Conservation (phyloP, 1,140 invertebrate species). For the Drosophila sp. region DNA sequence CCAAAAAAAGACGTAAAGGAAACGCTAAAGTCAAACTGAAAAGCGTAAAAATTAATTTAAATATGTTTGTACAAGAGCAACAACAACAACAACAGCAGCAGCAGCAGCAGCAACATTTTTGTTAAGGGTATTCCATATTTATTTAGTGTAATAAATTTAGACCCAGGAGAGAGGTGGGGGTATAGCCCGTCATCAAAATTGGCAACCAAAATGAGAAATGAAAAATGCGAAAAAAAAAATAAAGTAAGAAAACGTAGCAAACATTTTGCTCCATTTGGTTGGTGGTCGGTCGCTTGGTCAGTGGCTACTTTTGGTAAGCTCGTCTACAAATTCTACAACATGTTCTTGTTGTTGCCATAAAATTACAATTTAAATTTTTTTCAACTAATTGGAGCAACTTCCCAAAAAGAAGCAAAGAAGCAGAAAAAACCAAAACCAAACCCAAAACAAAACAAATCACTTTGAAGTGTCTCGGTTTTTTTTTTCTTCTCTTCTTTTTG, state of each 20-base stretch:
- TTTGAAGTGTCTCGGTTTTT: conserved; percentile 44
- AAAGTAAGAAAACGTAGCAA: neutral
- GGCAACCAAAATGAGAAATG: conserved; percentile 10
- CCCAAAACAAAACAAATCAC: conserved; percentile 25
- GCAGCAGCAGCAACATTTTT: conserved; percentile 16
- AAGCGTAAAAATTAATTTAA: conserved; percentile 45
- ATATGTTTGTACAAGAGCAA: conserved; percentile 28
- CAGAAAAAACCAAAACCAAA: conserved; percentile 25
- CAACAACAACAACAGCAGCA: conserved; percentile 2
- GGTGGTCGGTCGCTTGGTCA: conserved; percentile 30
- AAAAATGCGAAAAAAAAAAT: neutral
- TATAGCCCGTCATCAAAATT: neutral
- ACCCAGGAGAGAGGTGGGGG: neutral
- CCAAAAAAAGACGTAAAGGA: conserved; percentile 8
- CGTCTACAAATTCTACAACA: neutral
- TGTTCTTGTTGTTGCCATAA: conserved; percentile 27
- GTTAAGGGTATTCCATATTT: conserved; percentile 11
- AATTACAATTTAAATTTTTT: conserved; percentile 55
- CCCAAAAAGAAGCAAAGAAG: conserved; percentile 15
- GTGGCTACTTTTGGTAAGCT: conserved; percentile 40
- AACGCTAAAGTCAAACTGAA: conserved; percentile 7
- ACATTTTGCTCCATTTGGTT: conserved; percentile 18
- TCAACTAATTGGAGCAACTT: conserved; percentile 55
- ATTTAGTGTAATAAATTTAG: conserved; percentile 9
- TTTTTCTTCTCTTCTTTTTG: conserved; percentile 13